Conservation (phyloP, 2,888 invertebrate genomes). For the Lithophane leautieri region DNA sequence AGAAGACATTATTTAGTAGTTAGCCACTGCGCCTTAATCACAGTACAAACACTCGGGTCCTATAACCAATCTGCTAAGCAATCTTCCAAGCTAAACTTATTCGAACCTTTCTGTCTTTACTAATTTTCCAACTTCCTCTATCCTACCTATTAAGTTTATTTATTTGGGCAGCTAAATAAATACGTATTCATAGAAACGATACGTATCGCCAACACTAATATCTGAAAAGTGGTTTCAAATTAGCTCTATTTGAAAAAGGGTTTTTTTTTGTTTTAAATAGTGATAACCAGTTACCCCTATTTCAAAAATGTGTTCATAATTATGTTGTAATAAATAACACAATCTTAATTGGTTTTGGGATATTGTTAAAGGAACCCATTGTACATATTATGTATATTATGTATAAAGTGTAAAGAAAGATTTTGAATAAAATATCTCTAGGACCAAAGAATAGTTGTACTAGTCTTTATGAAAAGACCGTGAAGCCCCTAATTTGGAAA, state of each 20-base stretch:
- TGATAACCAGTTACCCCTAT: constrained; percentile 9
- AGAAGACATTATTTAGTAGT: constrained; percentile 62
- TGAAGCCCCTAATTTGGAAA: constrained; percentile 22
- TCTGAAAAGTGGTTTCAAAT: neutral
- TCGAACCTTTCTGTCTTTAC: constrained; percentile 27
- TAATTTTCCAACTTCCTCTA: constrained; percentile 30
- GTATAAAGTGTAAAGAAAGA: constrained; percentile 49
- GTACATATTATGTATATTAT: constrained; percentile 57
- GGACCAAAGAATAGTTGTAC: constrained; percentile 53
- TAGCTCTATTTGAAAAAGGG: neutral
- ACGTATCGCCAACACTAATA: neutral
- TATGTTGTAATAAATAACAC: constrained; percentile 25
- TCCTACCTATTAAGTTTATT: constrained; percentile 11
- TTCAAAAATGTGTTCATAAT: constrained; percentile 15
- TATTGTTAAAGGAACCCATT: constrained; percentile 45
- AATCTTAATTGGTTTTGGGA: constrained; percentile 50
- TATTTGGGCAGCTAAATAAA: constrained; percentile 5
- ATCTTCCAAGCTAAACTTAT: constrained; percentile 22
- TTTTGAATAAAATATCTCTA: constrained; percentile 46
- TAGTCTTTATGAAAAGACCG: constrained; percentile 33
- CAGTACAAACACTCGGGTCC: constrained; percentile 43
- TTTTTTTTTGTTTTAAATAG: neutral
- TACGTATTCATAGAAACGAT: neutral
- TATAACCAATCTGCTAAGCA: constrained; percentile 39
- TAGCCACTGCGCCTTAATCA: constrained; percentile 48